These are phyloP conservation scores for Boloria euphrosyne DNA, from an alignment of 2,888 invertebrate species.

Conservation along the genomic window DNA sequence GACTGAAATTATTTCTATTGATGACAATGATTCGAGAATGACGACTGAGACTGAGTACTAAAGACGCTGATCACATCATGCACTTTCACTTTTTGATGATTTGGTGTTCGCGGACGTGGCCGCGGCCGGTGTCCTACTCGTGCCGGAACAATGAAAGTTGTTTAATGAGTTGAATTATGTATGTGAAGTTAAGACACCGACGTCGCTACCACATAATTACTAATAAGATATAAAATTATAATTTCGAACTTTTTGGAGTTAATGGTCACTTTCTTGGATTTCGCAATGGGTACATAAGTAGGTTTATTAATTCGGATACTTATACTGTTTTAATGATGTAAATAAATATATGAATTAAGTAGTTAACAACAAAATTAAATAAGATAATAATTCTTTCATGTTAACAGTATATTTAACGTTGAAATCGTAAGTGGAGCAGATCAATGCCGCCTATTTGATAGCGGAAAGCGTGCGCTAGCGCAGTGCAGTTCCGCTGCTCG, in stretches of 20 bases:
- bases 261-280: too few relatives aligned
- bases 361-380: not conserved
- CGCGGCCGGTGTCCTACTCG: constrained; percentile 48
- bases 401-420: not conserved
- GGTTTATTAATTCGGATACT: too few relatives aligned
- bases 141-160: constrained; percentile 73
- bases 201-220: constrained; percentile 12
- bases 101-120: constrained; percentile 60
- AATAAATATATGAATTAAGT: too few relatives aligned
- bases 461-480: constrained; percentile 25
- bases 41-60: constrained; percentile 43
- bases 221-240: not conserved
- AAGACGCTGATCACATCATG: constrained; percentile 64
- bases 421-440: constrained; percentile 27
- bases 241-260: not conserved
- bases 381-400: too few relatives aligned
- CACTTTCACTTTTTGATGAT: constrained; percentile 77
- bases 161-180: constrained; percentile 52
- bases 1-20: constrained; percentile 19
- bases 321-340: too few relatives aligned
- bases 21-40: constrained; percentile 27
- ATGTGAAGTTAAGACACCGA: constrained; percentile 27
- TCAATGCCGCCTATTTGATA: constrained; percentile 28
- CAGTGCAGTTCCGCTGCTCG: constrained; percentile 35
- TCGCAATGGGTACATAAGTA: too few relatives aligned